Percentiles rank a stretch among this genome's conserved stretches.
These are phyloP conservation scores for Empis stercorea DNA, from an alignment of 2,888 invertebrate species.

Conservation along the genomic window DNA sequence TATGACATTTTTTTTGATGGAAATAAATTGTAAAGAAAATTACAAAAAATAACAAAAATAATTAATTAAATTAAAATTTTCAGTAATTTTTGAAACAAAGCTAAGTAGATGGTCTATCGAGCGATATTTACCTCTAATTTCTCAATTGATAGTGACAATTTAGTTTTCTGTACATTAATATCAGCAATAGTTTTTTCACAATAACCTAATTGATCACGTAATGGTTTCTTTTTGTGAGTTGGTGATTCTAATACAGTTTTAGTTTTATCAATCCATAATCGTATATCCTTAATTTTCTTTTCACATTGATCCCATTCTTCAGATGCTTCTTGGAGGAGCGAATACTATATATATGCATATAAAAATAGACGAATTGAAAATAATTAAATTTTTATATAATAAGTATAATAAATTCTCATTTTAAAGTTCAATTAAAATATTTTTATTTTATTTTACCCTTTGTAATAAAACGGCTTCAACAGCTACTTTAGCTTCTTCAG, in stretches of 20 bases:
- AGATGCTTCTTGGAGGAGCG: conserved; percentile 76
- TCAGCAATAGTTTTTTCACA: conserved; percentile 80
- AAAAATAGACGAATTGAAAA: too few relatives aligned
- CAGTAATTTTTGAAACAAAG: too few relatives aligned
- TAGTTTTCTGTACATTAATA: conserved; percentile 78
- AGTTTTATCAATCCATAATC: conserved; percentile 80
- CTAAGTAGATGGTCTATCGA: too few relatives aligned
- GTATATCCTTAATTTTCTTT: conserved; percentile 81
- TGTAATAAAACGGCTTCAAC: conserved; percentile 74
- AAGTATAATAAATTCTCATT: too few relatives aligned
- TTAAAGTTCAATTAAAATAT: too few relatives aligned
- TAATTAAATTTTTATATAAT: too few relatives aligned
- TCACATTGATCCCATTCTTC: conserved; percentile 97
- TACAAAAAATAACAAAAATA: neutral
- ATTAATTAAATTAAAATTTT: conserved; percentile 4
- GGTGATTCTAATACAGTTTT: conserved; percentile 61
- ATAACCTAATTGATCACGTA: conserved; percentile 73
- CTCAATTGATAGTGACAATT: conserved; percentile 77
- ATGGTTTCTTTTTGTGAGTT: conserved; percentile 73
- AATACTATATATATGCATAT: conserved; percentile 44
- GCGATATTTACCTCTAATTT: conserved; percentile 73
- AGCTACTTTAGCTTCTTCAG: conserved; percentile 73
- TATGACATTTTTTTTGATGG: conserved; percentile 24
- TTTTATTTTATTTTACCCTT: conserved; percentile 61
- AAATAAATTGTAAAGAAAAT: neutral